Evolutionary conservation across 2,888 invertebrate genomes (phyloP).

Genomic region (Hydriomena furcata): DNA sequence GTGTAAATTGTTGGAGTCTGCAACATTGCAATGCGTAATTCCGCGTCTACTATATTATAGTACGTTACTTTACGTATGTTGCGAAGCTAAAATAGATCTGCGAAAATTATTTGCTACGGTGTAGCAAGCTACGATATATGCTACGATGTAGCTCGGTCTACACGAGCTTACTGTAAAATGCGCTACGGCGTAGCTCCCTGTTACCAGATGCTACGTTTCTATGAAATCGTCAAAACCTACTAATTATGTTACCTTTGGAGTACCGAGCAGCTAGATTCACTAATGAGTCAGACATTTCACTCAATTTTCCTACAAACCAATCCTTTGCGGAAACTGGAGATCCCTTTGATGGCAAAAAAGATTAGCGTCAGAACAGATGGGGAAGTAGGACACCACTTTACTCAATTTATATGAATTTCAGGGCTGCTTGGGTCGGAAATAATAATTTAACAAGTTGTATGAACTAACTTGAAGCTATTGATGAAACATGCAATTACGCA

Average conservation of each 20-base stretch:
- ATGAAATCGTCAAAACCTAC: not conserved
- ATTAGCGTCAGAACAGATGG: slow-evolving; percentile 25
- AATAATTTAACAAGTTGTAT: not conserved
- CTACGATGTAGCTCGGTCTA: too few species aligned
- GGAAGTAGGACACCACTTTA: slow-evolving; percentile 19
- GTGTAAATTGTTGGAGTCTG: too few species aligned
- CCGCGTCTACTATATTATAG: too few species aligned
- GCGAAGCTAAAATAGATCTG: too few species aligned
- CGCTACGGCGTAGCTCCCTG: slow-evolving; percentile 2
- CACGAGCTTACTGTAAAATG: not conserved
- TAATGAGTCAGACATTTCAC: slow-evolving; percentile 17
- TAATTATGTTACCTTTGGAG: slow-evolving; percentile 1
- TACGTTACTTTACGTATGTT: too few species aligned
- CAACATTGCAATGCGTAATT: too few species aligned
- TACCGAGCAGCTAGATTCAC: slow-evolving; percentile 1
- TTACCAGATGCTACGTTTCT: not conserved
- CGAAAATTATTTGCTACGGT: not conserved
- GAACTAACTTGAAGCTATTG: not conserved
- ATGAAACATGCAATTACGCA: too few species aligned
- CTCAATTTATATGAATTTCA: slow-evolving; percentile 19
- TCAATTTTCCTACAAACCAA: slow-evolving; percentile 19
- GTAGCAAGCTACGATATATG: too few species aligned
- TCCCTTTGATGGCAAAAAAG: slow-evolving; percentile 32
- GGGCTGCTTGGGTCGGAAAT: slow-evolving; percentile 9
- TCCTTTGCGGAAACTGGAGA: slow-evolving; percentile 20